These are phyloP conservation scores for Malurus melanocephalus DNA, from an alignment of 2,113 vertebrate species.

Conservation along the genomic window DNA sequence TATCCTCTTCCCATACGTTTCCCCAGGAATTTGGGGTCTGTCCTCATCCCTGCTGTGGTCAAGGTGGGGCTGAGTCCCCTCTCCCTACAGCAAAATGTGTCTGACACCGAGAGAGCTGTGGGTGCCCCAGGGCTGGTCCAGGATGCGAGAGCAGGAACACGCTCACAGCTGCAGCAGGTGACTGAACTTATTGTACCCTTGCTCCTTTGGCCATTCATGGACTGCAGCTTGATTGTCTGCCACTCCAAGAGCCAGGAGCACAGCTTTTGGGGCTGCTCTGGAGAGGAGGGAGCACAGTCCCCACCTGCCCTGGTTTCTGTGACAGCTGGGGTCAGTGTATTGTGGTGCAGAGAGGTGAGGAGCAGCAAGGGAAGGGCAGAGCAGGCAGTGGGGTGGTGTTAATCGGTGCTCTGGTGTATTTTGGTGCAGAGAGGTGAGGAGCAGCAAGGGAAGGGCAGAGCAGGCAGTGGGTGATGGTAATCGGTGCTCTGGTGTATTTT, in stretches of 20 bases:
- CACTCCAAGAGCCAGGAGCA: neutral
- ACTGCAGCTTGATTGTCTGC: neutral
- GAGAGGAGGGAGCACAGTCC: neutral
- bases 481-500: no score
- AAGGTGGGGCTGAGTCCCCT: neutral
- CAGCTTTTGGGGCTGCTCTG: accelerated
- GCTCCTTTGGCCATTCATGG: neutral
- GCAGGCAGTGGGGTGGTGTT: neutral
- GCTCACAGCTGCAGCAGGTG: neutral
- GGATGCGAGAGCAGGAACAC: accelerated
- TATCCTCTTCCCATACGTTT: neutral
- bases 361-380: neutral
- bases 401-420: no score
- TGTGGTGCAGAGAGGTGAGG: no score
- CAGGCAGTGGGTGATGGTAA: no score
- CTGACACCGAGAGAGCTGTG: no score
- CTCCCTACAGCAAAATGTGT: neutral
- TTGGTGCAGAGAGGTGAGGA: no score
- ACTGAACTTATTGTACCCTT: neutral
- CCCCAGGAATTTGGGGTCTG: neutral
- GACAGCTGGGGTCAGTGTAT: no score
- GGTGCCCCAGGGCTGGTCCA: accelerated
- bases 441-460: no score
- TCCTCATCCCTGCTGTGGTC: accelerated
- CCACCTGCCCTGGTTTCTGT: accelerated